These are phyloP conservation scores for Sinocyclocheilus anshuiensis DNA, from an alignment of 2,113 vertebrate species.

Conservation along the genomic window DNA sequence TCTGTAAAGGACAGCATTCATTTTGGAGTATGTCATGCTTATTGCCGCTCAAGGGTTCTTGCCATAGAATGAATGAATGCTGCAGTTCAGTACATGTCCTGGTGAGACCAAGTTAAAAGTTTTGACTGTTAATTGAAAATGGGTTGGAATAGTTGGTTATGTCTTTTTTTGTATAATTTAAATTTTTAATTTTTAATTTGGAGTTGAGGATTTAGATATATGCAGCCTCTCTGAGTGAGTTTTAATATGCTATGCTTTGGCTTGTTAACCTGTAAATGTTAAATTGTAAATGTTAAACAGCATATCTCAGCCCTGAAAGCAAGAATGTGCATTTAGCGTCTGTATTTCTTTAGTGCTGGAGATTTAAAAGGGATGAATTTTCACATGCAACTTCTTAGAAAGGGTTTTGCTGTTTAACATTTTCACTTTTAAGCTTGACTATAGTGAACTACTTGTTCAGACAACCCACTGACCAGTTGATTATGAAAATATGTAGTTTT, in stretches of 20 bases:
- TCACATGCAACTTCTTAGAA: background rate
- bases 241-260: background rate
- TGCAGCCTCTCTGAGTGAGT: background rate
- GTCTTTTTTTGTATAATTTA: background rate
- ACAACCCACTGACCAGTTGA: background rate
- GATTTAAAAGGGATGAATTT: background rate
- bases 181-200: background rate
- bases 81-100: background rate
- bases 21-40: slow-evolving; percentile 13
- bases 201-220: background rate
- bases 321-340: background rate
- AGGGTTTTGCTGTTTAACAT: background rate
- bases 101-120: background rate
- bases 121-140: background rate
- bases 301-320: background rate
- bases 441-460: background rate
- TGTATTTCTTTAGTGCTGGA: background rate
- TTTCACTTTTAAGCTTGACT: background rate
- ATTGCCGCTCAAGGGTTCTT: background rate
- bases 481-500: background rate
- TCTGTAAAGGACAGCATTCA: slow-evolving; percentile 8
- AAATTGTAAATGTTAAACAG: background rate
- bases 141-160: background rate
- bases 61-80: background rate
- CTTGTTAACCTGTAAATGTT: background rate